These are phyloP conservation scores for Heteropelma amictum DNA, from an alignment of 2,888 invertebrate species.

Conservation along the genomic window DNA sequence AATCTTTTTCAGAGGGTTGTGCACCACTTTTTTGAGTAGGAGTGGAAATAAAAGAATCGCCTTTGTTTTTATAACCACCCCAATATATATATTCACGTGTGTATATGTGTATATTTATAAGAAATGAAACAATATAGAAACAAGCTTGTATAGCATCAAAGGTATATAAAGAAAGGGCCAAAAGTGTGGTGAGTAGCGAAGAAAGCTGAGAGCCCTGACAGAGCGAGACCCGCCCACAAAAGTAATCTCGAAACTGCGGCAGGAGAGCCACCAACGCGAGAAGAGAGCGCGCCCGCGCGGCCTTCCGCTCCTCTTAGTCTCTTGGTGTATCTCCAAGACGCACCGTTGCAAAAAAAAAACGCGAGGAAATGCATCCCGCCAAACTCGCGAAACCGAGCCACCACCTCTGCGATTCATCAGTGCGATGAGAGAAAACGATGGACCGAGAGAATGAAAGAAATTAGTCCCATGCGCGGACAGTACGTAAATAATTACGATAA, in stretches of 20 bases:
- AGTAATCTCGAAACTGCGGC: constrained; percentile 74
- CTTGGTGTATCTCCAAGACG: constrained; percentile 32
- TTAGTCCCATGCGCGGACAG: not conserved
- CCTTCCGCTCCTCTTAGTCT: constrained; percentile 12
- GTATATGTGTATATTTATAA: not conserved
- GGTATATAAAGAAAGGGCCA: constrained; percentile 13
- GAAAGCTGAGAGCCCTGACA: constrained; percentile 73
- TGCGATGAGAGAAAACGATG: constrained; percentile 70
- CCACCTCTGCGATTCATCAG: constrained; percentile 77
- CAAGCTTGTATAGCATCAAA: constrained; percentile 2
- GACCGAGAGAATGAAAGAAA: constrained; percentile 48
- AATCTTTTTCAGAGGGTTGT: too few species aligned
- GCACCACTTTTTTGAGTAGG: too few species aligned
- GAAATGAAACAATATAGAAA: constrained; percentile 6
- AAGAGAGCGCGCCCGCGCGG: constrained; percentile 11
- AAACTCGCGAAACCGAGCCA: constrained; percentile 62
- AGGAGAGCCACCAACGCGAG: constrained; percentile 39
- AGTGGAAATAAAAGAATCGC: too few species aligned
- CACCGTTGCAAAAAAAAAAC: constrained; percentile 54
- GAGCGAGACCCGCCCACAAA: constrained; percentile 77
- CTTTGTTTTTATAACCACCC: too few species aligned
- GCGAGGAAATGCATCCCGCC: constrained; percentile 49
- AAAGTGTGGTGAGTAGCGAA: constrained; percentile 41
- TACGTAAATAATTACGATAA: not conserved
- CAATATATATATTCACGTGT: not conserved